Conservation (phyloP, 2,113 vertebrate genomes). For the Solea senegalensis region DNA sequence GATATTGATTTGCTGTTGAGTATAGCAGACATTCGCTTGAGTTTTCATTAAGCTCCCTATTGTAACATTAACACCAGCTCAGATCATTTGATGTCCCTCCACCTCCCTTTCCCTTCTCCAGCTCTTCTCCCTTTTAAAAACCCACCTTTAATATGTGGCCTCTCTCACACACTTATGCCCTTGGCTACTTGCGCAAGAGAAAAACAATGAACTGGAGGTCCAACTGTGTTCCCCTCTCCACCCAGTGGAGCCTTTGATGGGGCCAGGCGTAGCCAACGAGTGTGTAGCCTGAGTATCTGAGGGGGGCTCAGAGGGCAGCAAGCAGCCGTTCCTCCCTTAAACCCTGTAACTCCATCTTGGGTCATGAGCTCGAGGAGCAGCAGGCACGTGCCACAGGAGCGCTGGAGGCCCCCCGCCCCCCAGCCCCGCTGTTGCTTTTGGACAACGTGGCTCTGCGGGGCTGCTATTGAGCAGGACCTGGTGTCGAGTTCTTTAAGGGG, state of each 20-base stretch:
- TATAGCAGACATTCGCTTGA: no score
- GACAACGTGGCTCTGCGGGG: conserved; percentile 22
- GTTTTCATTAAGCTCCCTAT: no score
- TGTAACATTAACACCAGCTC: no score
- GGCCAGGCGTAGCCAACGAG: conserved; percentile 27
- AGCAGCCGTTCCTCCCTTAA: conserved; percentile 35
- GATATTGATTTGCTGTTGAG: no score
- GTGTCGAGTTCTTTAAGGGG: conserved; percentile 57
- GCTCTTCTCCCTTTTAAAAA: neutral
- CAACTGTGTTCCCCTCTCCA: conserved; percentile 23
- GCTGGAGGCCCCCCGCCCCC: conserved; percentile 32
- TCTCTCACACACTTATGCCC: conserved; percentile 6
- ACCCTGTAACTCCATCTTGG: conserved; percentile 67
- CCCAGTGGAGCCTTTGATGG: conserved; percentile 52
- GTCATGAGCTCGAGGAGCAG: conserved; percentile 57
- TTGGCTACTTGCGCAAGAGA: conserved; percentile 19
- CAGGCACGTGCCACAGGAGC: conserved; percentile 71
- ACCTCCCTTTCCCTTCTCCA: neutral
- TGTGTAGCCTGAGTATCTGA: conserved; percentile 30
- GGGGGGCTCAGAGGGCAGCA: conserved; percentile 32
- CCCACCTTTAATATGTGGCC: conserved; percentile 26
- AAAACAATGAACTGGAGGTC: conserved; percentile 45
- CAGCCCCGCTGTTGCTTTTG: conserved; percentile 68
- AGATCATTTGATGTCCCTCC: no score
- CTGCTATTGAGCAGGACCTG: conserved; percentile 35